Base-by-base conservation (phyloP, 1,140 invertebrate genomes). In the Lethrus apterus region DNA sequence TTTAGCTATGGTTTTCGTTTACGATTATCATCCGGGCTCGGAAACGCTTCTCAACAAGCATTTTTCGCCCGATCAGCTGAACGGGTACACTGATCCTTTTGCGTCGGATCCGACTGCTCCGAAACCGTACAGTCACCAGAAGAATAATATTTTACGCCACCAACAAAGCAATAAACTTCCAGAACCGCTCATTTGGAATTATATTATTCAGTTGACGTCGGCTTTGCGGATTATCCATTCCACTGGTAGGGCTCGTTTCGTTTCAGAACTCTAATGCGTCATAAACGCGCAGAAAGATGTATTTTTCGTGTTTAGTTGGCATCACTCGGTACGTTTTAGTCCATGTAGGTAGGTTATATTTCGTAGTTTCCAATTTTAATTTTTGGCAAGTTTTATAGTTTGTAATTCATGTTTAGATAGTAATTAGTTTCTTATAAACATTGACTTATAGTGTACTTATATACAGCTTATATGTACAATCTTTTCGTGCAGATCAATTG, bases 141-240 rank as follows among this genome's bases (percentile, higher is more conserved):
- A 87, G 70, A 89, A 86, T 66, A 78, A 79, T 8, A 74, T 84
- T 52, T 67, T 85, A 3, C 61, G 78, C 61, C 77, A 86, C 68
- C 69, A 82, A 67, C 71, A 85, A 70, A 68, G 74, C 73, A 62
- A 75, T 71, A 77, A 89, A 69, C 71, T 98, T 43, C 86, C 93
- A 0, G 95, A 98, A 66, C 82, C 81, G 46, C 78, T 90, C 29
- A 84, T 98, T 48, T 98, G 95, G 94, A 88, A 86, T 50, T 93
- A 96, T 51, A 83, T 98, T 17, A 91, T 98, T 56, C 94, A 98
- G 70, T 71, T 98, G 33, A 95, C 90, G 24, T 90, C 92, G n/a
- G 93, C 91, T 2, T 70, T 98, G 32, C 74, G 94, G 30, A 81
- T 86, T 34, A 89, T 98, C 57, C 95, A 98, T 69, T 80, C 87